Evolutionary conservation across 2,113 vertebrate species (phyloP).

Genomic region (Callopanchax toddi): DNA sequence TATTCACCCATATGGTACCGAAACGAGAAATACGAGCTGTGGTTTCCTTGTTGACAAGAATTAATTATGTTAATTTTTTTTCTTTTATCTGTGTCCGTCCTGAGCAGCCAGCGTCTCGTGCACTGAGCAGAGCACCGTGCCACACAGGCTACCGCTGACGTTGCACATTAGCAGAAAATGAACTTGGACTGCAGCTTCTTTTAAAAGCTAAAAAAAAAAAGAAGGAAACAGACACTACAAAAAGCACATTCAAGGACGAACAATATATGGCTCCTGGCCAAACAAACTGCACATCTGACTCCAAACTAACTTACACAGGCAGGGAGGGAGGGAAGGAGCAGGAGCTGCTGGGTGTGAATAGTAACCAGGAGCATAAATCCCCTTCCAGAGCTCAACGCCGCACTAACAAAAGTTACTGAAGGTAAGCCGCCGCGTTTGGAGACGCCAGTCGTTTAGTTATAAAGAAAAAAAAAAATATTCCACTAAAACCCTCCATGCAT

Average conservation of each 20-base stretch:
- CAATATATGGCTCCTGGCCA: conserved; percentile 30
- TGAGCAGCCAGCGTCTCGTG: not conserved
- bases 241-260: conserved; percentile 45
- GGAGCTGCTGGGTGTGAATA: conserved; percentile 26
- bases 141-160: not conserved
- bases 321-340: conserved; percentile 13
- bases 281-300: conserved; percentile 26
- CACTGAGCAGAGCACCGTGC: not conserved
- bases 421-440: conserved; percentile 10
- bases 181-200: conserved; percentile 16
- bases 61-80: not conserved
- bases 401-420: not conserved
- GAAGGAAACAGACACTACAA: conserved; percentile 39
- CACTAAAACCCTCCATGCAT: conserved; percentile 37
- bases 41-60: not conserved
- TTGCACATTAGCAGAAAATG: conserved; percentile 20
- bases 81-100: not conserved
- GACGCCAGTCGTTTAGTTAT: conserved; percentile 6
- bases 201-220: conserved; percentile 33
- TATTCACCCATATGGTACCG: not conserved
- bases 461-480: conserved; percentile 20
- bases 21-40: not conserved
- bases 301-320: conserved; percentile 12
- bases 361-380: conserved; percentile 21
- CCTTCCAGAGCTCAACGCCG: not conserved